These are phyloP conservation scores for Pseudomyrmex pallidus DNA, from an alignment of 1,140 invertebrate species.

Conservation along the genomic window DNA sequence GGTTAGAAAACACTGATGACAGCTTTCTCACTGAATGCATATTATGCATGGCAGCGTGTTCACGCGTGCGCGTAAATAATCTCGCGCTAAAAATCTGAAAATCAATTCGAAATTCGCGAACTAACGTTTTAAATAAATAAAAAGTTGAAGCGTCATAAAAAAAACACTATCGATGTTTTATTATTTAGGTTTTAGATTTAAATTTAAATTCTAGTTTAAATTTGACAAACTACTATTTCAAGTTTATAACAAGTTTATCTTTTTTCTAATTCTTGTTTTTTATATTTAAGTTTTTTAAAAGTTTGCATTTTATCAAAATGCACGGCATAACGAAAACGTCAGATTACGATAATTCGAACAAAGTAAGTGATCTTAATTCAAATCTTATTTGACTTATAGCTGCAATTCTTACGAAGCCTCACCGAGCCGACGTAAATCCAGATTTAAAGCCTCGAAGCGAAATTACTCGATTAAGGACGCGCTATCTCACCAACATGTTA, in stretches of 20 bases:
- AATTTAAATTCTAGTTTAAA: too few relatives aligned
- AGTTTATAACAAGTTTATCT: not conserved
- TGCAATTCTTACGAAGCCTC: not conserved
- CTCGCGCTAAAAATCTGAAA: not conserved
- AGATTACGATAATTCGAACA: too few relatives aligned
- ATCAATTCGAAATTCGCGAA: not conserved
- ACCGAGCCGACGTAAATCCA: not conserved
- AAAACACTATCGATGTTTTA: too few relatives aligned
- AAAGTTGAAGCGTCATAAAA: too few relatives aligned
- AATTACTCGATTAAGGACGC: not conserved
- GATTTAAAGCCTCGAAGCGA: not conserved
- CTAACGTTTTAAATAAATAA: not conserved
- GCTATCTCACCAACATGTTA: not conserved
- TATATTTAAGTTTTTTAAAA: too few relatives aligned
- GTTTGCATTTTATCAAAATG: too few relatives aligned
- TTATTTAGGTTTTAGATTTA: too few relatives aligned
- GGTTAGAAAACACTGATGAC: conserved; percentile 37
- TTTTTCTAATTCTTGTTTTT: not conserved
- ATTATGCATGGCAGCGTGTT: not conserved
- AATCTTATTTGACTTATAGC: conserved; percentile 13
- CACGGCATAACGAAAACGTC: too few relatives aligned
- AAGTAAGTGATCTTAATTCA: too few relatives aligned
- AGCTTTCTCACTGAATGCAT: not conserved
- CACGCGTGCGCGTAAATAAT: not conserved
- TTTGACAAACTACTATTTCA: too few relatives aligned